Evolutionary conservation across 1,140 invertebrate genomes (phyloP).

Genomic region (Papilio dardanus): DNA sequence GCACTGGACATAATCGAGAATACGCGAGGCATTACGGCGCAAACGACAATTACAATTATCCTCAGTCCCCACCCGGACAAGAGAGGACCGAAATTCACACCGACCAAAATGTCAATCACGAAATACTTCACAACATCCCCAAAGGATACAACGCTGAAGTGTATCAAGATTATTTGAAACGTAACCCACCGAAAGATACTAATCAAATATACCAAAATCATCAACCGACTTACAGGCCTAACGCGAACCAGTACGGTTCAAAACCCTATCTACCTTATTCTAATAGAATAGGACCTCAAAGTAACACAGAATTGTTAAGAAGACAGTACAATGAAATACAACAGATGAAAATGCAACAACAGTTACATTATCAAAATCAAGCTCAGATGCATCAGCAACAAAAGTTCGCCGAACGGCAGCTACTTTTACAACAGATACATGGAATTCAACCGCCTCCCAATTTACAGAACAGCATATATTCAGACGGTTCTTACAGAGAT

Average conservation of each 20-base stretch:
- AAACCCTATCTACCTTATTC: constrained; percentile 79
- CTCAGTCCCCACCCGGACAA: constrained; percentile 64
- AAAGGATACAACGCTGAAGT: constrained; percentile 81
- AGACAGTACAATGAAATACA: constrained; percentile 84
- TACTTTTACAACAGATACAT: constrained; percentile 80
- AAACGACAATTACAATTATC: constrained; percentile 78
- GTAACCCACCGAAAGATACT: constrained; percentile 81
- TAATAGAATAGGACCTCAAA: constrained; percentile 78
- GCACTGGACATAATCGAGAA: constrained; percentile 76
- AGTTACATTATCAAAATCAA: constrained; percentile 84
- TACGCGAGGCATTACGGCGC: constrained; percentile 75
- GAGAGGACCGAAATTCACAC: constrained; percentile 69
- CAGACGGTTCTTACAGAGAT: constrained; percentile 72
- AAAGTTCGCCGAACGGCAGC: constrained; percentile 84
- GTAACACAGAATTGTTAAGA: constrained; percentile 82
- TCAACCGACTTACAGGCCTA: constrained; percentile 77
- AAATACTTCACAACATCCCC: constrained; percentile 73
- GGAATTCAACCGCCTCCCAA: constrained; percentile 79
- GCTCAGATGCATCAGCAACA: constrained; percentile 84
- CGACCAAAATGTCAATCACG: constrained; percentile 76
- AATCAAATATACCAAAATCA: constrained; percentile 83
- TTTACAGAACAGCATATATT: constrained; percentile 78
- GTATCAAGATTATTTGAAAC: constrained; percentile 81
- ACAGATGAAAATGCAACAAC: constrained; percentile 84
- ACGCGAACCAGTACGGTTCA: constrained; percentile 73